A percentile compares a stretch with the other conserved stretches of the same genome.
These are phyloP conservation scores for Planococcus citri DNA, from an alignment of 1,140 invertebrate species.

Conservation along the genomic window DNA sequence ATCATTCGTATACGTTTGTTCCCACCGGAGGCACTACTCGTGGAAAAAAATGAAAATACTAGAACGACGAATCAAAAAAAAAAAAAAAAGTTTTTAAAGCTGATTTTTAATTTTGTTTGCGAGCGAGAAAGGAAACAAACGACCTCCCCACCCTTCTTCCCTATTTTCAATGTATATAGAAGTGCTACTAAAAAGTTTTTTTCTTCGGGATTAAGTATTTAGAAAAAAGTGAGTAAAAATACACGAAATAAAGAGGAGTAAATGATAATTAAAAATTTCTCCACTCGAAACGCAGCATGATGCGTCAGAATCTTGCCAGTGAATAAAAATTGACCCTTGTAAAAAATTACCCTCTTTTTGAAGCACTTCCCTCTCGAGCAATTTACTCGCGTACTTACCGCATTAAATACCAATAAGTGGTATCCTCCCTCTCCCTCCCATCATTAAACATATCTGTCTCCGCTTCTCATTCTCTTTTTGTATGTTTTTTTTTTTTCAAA, in stretches of 20 bases:
- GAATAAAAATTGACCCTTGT: neutral
- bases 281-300: neutral
- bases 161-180: no score
- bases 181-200: neutral
- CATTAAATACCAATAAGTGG: no score
- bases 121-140: neutral
- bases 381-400: no score
- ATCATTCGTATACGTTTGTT: no score
- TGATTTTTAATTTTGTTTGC: slow-evolving; percentile 8
- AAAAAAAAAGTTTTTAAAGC: slow-evolving; percentile 7
- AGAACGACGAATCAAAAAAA: slow-evolving; percentile 1
- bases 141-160: no score
- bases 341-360: no score
- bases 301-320: neutral
- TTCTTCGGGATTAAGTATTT: neutral
- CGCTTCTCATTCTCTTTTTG: neutral
- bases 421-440: no score
- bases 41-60: neutral
- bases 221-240: no score
- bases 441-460: no score
- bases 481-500: neutral
- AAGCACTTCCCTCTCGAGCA: no score
- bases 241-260: no score
- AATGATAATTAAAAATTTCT: neutral
- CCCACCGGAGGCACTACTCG: no score